Evolutionary conservation across 2,888 invertebrate genomes (phyloP).

Genomic region (Argynnis bischoffii): DNA sequence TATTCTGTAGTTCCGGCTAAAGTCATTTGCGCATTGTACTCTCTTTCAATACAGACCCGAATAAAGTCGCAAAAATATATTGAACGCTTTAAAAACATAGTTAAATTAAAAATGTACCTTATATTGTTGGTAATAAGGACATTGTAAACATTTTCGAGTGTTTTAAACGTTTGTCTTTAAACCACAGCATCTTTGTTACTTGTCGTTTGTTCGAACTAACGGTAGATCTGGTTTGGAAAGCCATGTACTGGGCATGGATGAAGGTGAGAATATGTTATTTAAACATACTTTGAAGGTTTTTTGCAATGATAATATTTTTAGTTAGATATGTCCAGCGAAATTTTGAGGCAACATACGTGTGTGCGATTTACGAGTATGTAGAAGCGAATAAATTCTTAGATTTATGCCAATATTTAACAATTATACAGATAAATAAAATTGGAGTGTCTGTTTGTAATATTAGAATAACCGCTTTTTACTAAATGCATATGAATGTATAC

Average conservation of each 20-base stretch:
- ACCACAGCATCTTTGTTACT: constrained; percentile 65
- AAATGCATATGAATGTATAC: too few species aligned
- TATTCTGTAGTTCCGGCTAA: constrained; percentile 41
- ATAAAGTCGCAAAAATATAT: constrained; percentile 34
- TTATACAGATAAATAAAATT: too few species aligned
- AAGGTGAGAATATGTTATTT: constrained; percentile 12
- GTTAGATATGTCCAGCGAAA: constrained; percentile 1
- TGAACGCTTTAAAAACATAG: neutral
- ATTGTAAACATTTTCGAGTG: too few species aligned
- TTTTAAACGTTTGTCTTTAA: constrained; percentile 27
- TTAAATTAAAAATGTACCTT: constrained; percentile 36
- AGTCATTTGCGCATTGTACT: constrained; percentile 48
- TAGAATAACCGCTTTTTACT: too few species aligned
- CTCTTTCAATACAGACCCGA: constrained; percentile 36
- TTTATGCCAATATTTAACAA: too few species aligned
- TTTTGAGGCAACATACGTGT: too few species aligned
- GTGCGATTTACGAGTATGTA: too few species aligned
- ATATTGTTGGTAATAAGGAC: constrained; percentile 27
- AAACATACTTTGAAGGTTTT: neutral
- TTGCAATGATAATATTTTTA: neutral
- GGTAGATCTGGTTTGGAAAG: constrained; percentile 66
- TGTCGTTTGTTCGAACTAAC: constrained; percentile 60
- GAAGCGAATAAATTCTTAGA: too few species aligned
- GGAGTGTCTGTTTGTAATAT: too few species aligned
- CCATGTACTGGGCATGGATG: constrained; percentile 30